phyloP scores from a whole-genome alignment of 2,888 invertebrate species.

The Lacanobia wlatinum region DNA sequence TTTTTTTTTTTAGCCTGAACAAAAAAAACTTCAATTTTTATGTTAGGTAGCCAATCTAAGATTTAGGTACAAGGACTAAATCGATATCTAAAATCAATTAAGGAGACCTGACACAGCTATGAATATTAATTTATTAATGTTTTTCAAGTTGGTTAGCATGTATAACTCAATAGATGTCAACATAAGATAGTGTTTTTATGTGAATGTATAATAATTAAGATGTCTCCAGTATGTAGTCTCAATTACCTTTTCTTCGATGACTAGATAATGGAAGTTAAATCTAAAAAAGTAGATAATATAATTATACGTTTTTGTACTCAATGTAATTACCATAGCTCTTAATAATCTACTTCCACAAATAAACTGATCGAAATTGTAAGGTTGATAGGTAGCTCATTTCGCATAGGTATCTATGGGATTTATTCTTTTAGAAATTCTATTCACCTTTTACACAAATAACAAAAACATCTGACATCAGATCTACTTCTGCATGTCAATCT shows the following conservation, averaged over 20 bases:
- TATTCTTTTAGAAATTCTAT: too few relatives aligned
- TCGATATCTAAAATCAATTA: slow-evolving; percentile 10
- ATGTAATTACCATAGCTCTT: not conserved
- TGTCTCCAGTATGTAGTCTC: slow-evolving; percentile 35
- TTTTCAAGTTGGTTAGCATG: not conserved
- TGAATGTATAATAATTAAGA: slow-evolving; percentile 36
- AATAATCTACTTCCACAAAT: not conserved
- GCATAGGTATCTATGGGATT: too few relatives aligned
- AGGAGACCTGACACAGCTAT: not conserved
- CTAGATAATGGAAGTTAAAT: slow-evolving; percentile 6
- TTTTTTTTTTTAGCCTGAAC: too few relatives aligned
- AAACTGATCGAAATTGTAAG: too few relatives aligned
- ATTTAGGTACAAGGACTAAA: not conserved
- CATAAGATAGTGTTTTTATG: slow-evolving; percentile 29
- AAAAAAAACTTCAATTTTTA: too few relatives aligned
- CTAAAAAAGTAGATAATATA: not conserved
- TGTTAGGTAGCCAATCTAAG: not conserved
- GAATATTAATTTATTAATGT: not conserved
- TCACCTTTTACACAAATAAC: too few relatives aligned
- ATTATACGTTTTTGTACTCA: not conserved
- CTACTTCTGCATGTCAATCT: too few relatives aligned
- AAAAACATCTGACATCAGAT: too few relatives aligned
- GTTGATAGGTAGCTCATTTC: too few relatives aligned
- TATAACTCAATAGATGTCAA: slow-evolving; percentile 12
- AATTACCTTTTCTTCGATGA: slow-evolving; percentile 41